phyloP scores from a whole-genome alignment of 1,140 invertebrate genomes.

The Platyura marginata region DNA sequence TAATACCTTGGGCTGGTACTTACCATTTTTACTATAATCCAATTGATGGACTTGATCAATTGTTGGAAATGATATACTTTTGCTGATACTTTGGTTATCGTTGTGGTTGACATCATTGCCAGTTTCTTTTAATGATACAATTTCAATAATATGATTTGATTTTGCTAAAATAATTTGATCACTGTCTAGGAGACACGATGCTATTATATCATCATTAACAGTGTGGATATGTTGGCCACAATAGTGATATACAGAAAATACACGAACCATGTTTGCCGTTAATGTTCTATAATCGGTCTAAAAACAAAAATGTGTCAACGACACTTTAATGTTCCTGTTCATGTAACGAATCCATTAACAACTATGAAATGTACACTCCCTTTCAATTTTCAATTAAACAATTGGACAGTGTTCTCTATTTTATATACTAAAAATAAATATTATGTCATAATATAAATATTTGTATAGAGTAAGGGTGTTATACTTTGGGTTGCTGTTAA shows the following conservation, averaged over 20 bases:
- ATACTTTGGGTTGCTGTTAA: no score
- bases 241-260: slow-evolving; percentile 2
- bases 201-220: background rate
- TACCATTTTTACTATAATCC: background rate
- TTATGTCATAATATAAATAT: no score
- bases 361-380: no score
- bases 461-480: no score
- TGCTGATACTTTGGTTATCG: background rate
- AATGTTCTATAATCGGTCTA: no score
- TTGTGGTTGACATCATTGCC: background rate
- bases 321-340: no score
- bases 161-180: background rate
- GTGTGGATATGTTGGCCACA: slow-evolving; percentile 1
- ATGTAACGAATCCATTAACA: no score
- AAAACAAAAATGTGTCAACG: no score
- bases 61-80: background rate
- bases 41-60: slow-evolving; percentile 2
- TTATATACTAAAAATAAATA: no score
- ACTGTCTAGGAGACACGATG: background rate
- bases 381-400: no score
- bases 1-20: background rate
- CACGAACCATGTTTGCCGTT: slow-evolving; percentile 3
- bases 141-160: slow-evolving; percentile 2
- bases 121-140: background rate
- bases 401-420: no score